Evolutionary conservation across 2,113 vertebrate species (phyloP).

Genomic region (Dipodomys spectabilis): DNA sequence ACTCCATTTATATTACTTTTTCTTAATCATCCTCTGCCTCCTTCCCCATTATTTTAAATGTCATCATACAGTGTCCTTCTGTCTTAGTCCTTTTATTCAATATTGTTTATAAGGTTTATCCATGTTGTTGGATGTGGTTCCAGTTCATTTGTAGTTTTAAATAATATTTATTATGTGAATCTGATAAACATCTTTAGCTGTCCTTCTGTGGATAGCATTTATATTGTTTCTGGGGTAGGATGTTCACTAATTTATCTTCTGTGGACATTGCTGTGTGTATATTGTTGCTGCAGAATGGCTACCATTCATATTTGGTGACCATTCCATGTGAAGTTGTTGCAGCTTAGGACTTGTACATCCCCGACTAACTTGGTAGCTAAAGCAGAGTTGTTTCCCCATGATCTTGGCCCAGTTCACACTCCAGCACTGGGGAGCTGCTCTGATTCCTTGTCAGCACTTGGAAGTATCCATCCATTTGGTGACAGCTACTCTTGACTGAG

Average conservation of each 20-base stretch:
- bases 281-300: not conserved
- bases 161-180: too few species aligned
- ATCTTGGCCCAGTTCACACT: accelerated
- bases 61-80: not conserved
- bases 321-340: not conserved
- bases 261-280: accelerated
- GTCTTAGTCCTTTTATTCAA: not conserved
- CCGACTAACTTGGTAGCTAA: not conserved
- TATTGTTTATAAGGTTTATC: not conserved
- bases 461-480: not conserved
- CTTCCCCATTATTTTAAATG: not conserved
- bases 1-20: too few species aligned
- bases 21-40: too few species aligned
- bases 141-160: too few species aligned
- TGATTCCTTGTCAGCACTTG: not conserved
- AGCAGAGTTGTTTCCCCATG: not conserved
- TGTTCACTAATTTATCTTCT: not conserved
- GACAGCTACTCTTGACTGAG: not conserved
- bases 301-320: not conserved
- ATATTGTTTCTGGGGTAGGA: not conserved
- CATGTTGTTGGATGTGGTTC: too few species aligned
- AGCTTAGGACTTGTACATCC: too few species aligned
- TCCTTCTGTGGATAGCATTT: not conserved
- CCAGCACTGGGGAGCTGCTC: accelerated
- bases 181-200: too few species aligned